phyloP scores from a whole-genome alignment of 2,888 invertebrate genomes.

The Andrena flavipes region DNA sequence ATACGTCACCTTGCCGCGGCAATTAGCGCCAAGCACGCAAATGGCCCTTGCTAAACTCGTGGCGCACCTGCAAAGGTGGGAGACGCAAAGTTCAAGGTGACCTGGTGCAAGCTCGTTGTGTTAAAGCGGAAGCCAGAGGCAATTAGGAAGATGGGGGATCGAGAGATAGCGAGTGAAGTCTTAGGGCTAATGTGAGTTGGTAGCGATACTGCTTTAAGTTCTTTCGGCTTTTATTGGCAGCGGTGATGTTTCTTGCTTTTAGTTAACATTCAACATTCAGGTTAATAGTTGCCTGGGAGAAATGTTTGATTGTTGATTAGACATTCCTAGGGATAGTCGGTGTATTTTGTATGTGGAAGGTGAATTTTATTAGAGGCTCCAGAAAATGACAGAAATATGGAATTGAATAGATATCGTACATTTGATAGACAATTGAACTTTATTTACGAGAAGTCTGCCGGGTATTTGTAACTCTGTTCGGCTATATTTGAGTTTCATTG shows the following conservation, averaged over 20 bases:
- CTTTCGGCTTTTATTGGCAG: background rate
- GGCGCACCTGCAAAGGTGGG: conserved; percentile 20
- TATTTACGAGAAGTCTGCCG: too few relatives aligned
- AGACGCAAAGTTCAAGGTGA: conserved; percentile 56
- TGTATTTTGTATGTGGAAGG: too few relatives aligned
- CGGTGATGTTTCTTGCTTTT: background rate
- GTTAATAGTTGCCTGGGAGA: background rate
- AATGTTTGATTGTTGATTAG: too few relatives aligned
- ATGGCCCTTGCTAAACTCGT: conserved; percentile 37
- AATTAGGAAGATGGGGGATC: conserved; percentile 11
- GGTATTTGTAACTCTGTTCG: too few relatives aligned
- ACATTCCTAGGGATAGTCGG: too few relatives aligned
- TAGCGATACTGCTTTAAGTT: conserved; percentile 4
- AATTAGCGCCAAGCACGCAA: conserved; percentile 60
- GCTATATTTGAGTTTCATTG: too few relatives aligned
- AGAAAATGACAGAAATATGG: too few relatives aligned
- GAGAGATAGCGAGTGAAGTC: conserved; percentile 14
- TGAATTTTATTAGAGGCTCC: too few relatives aligned
- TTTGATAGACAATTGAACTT: too few relatives aligned
- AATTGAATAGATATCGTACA: too few relatives aligned
- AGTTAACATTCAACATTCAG: background rate
- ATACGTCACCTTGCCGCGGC: conserved; percentile 60
- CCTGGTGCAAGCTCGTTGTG: conserved; percentile 19
- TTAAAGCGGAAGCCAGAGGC: conserved; percentile 17
- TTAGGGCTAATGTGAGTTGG: background rate